These are phyloP conservation scores for Teleogryllus oceanicus DNA, from an alignment of 2,888 invertebrate species.

Conservation along the genomic window DNA sequence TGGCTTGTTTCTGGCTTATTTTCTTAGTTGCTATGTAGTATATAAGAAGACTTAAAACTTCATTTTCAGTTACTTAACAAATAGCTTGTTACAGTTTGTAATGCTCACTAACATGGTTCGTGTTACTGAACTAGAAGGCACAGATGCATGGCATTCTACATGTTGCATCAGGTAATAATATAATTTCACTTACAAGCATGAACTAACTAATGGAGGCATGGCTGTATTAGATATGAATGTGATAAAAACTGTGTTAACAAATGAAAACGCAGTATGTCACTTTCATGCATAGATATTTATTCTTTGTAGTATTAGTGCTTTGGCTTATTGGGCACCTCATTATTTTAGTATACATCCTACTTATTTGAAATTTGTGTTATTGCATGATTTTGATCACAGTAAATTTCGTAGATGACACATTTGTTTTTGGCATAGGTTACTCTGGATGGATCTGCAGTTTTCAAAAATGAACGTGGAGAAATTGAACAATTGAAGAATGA, in stretches of 20 bases:
- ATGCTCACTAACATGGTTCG: not conserved
- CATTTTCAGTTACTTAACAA: not conserved
- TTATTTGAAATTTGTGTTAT: not conserved
- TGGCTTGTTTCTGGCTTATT: no score
- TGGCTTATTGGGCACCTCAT: not conserved
- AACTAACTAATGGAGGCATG: not conserved
- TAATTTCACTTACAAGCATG: not conserved
- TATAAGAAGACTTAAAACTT: not conserved
- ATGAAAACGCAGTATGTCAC: no score
- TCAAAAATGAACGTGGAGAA: constrained; percentile 53
- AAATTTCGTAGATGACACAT: no score
- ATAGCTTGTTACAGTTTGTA: constrained; percentile 7
- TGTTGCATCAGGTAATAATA: not conserved
- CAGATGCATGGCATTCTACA: not conserved
- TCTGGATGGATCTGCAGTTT: constrained; percentile 56
- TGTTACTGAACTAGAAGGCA: not conserved
- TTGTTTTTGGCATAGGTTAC: constrained; percentile 43
- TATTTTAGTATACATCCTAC: not conserved
- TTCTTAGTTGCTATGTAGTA: no score
- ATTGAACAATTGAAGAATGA: constrained; percentile 56
- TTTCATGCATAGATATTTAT: not conserved
- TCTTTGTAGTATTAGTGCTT: not conserved
- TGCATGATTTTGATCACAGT: constrained; percentile 31
- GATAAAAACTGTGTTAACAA: no score
- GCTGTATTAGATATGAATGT: not conserved